phyloP scores from a whole-genome alignment of 2,113 vertebrate species.

The Tragulus kanchil region DNA sequence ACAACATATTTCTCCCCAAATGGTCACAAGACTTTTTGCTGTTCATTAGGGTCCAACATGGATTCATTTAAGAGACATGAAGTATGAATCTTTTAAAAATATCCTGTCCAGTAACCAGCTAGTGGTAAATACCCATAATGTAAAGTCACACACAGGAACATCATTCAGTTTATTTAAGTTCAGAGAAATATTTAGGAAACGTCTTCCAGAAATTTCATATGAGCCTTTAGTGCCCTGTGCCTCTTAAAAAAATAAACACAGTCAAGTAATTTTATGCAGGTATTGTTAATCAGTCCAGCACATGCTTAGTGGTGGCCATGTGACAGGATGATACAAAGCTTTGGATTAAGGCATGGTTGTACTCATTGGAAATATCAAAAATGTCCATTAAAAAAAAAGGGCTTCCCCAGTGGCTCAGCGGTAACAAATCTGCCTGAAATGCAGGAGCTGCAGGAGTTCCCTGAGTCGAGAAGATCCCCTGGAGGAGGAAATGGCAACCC shows the following conservation, averaged over 20 bases:
- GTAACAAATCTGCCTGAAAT: too few relatives aligned
- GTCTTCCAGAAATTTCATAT: background rate
- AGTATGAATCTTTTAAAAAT: background rate
- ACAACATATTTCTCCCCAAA: background rate
- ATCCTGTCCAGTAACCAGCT: background rate
- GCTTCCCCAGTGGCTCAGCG: background rate
- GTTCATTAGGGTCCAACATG: background rate
- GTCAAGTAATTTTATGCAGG: background rate
- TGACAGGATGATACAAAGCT: background rate
- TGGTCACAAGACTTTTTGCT: background rate
- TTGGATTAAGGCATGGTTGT: background rate
- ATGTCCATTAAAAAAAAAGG: background rate
- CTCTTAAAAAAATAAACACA: background rate
- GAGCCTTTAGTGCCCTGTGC: background rate
- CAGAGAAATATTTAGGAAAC: background rate
- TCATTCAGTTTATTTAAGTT: background rate
- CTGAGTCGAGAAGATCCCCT: background rate
- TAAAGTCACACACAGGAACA: background rate
- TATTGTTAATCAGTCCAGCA: background rate
- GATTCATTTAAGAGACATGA: constrained; percentile 11
- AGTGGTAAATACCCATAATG: background rate
- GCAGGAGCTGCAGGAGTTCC: background rate
- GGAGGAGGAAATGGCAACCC: background rate
- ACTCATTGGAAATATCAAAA: background rate
- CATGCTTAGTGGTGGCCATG: background rate